Conservation (phyloP, 2,113 vertebrate genomes). For the Montifringilla adamsi region DNA sequence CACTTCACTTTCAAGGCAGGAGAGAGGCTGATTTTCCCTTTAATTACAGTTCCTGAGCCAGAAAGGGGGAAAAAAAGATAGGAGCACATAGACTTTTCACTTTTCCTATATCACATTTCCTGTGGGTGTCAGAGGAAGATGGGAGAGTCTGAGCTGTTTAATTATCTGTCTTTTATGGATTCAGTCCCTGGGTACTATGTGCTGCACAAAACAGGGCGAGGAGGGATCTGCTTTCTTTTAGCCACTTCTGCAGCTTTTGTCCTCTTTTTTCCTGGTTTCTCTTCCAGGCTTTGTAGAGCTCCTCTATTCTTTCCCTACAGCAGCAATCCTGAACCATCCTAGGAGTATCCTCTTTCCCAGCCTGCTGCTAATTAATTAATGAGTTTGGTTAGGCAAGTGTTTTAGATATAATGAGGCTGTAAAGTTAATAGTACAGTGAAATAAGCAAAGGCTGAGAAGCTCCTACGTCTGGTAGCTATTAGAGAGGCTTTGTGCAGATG, state of each 20-base stretch:
- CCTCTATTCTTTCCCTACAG: neutral
- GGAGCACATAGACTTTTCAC: neutral
- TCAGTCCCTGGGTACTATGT: neutral
- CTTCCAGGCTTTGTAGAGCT: neutral
- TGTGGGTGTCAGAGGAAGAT: neutral
- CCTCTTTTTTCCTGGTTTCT: neutral
- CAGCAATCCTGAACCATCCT: neutral
- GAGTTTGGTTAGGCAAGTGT: conserved; percentile 31
- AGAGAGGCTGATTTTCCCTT: conserved; percentile 19
- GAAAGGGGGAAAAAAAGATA: neutral
- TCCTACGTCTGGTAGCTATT: neutral
- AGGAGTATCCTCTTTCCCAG: neutral
- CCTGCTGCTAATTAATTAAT: conserved; percentile 32
- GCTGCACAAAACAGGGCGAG: neutral
- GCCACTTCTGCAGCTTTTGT: neutral
- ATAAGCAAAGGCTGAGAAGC: neutral
- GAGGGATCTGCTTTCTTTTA: neutral
- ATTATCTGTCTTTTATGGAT: conserved; percentile 15
- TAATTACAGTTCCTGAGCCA: conserved; percentile 47
- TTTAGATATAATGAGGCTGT: conserved; percentile 9
- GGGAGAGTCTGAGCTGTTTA: neutral
- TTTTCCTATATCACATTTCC: neutral
- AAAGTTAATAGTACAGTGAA: conserved; percentile 21
- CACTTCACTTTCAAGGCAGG: neutral
- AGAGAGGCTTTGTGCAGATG: neutral